Base-by-base conservation (phyloP, 2,797 vertebrate genomes). In the Myotis daubentonii region DNA sequence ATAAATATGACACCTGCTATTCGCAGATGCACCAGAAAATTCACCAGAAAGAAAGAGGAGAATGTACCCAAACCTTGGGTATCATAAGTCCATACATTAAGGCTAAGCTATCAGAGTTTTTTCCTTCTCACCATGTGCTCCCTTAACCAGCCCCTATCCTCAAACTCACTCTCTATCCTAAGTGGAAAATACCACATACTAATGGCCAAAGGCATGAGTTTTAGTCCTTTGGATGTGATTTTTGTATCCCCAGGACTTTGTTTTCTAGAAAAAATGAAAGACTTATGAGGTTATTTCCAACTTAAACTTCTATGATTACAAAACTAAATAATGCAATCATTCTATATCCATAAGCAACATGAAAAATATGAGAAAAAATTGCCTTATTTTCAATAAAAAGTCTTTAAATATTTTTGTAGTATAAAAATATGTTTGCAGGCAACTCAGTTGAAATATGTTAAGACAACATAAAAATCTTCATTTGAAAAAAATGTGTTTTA, bases 291-390 rank as follows among this genome's bases (percentile, higher is more conserved):
- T 79, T 51, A 25, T 71, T 88, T 65, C 49, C 47, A 91, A 80
- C 12, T 7, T 60, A 94, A 94, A 95, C 92, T 60, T 82, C 38
- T 84, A 8, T 65, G 33, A 22, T 72, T 89, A 70, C 11, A 92
- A 94, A 85, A 91, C 7, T 4, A 47, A 96, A 74, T 89, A 22
- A 79, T 41, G 7, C 1, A 55, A 49, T 93, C 57, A 51, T 71
- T 66, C 85, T 38, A 62, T 78, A 44, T n/a, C 41, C 38, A 85
- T 72, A 41, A 71, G 12, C 9, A 92, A 28, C 15, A 53, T 70
- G 15, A 95, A 92, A 89, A 83, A 55, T 25, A 41, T 0, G 9
- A 66, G 17, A 3, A 60, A 80, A 80, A 93, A 38, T 38, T 70
- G 57, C 49, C 60, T 70, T 72, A 44, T 41, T 94, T 87, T 89